Percentiles rank a stretch among this genome's conserved stretches.
phyloP scores from a whole-genome alignment of 2,888 invertebrate species.

The Melieria crassipennis region DNA sequence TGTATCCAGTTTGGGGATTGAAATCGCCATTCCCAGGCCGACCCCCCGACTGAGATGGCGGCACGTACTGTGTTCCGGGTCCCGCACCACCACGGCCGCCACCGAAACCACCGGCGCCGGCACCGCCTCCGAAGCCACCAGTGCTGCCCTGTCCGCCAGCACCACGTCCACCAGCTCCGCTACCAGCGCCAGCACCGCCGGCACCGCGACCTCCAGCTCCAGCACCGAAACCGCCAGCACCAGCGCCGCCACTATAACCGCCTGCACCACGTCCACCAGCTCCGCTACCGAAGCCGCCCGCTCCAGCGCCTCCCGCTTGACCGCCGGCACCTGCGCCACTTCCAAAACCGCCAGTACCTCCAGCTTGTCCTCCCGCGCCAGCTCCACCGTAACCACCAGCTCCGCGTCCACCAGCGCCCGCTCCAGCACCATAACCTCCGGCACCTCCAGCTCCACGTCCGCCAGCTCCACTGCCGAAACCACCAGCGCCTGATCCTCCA shows the following conservation, averaged over 20 bases:
- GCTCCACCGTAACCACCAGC: constrained; percentile 44
- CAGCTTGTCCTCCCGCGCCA: constrained; percentile 30
- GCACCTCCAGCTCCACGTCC: constrained; percentile 7
- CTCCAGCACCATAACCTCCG: constrained; percentile 41
- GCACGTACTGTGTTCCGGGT: constrained; percentile 52
- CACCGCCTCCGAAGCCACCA: constrained; percentile 52
- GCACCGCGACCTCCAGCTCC: constrained; percentile 39
- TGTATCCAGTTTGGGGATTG: constrained; percentile 66
- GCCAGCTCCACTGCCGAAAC: constrained; percentile 22
- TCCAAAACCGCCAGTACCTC: constrained; percentile 28
- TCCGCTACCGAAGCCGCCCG: constrained; percentile 51
- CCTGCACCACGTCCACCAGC: constrained; percentile 45
- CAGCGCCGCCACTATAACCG: constrained; percentile 40
- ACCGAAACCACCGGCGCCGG: constrained; percentile 41
- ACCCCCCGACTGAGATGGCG: constrained; percentile 36
- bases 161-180: constrained; percentile 42
- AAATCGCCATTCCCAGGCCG: constrained; percentile 63
- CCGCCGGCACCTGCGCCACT: constrained; percentile 33
- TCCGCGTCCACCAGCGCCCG: constrained; percentile 28
- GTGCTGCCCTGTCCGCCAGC: constrained; percentile 46
- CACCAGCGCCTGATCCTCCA: constrained; percentile 14
- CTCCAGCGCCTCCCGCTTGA: constrained; percentile 49
- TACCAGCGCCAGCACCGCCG: constrained; percentile 45
- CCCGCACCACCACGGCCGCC: constrained; percentile 32
- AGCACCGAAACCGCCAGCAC: constrained; percentile 42